phyloP scores from a whole-genome alignment of 2,888 invertebrate genomes.

The Drosophila nigritarsus region DNA sequence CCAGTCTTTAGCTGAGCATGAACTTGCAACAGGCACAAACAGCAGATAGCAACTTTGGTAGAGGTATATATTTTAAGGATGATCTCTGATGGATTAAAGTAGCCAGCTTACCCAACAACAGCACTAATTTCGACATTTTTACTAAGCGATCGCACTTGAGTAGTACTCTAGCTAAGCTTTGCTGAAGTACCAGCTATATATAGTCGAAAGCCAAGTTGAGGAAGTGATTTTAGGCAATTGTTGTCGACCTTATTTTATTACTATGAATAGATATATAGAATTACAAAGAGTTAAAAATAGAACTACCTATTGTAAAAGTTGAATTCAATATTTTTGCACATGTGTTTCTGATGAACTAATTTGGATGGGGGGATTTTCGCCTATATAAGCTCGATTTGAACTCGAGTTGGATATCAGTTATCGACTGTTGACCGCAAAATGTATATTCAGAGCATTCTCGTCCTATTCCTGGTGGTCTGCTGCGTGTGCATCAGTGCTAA shows the following conservation, averaged over 20 bases:
- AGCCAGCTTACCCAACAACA: constrained; percentile 51
- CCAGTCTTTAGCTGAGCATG: constrained; percentile 27
- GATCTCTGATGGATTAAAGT: not conserved
- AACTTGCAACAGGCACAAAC: constrained; percentile 38
- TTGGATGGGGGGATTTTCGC: not conserved
- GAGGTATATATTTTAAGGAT: not conserved
- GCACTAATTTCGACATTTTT: constrained; percentile 52
- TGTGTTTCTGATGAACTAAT: not conserved
- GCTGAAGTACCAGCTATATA: constrained; percentile 24
- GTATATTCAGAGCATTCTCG: constrained; percentile 29
- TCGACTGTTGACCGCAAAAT: constrained; percentile 20
- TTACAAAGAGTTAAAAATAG: constrained; percentile 1
- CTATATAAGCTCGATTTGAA: constrained; percentile 34
- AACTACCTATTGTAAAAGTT: not conserved
- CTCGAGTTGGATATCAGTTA: constrained; percentile 22
- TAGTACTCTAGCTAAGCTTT: constrained; percentile 5
- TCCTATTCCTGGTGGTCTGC: constrained; percentile 27
- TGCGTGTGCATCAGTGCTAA: constrained; percentile 21
- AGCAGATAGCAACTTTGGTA: constrained; percentile 33
- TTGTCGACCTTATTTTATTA: not conserved
- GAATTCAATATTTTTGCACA: not conserved
- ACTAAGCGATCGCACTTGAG: not conserved
- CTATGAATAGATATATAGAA: not conserved
- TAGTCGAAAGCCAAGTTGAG: constrained; percentile 17
- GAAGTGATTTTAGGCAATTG: constrained; percentile 15